Base-by-base conservation (phyloP, 2,888 invertebrate species). In the Ashinkailepas kermadecensis region DNA sequence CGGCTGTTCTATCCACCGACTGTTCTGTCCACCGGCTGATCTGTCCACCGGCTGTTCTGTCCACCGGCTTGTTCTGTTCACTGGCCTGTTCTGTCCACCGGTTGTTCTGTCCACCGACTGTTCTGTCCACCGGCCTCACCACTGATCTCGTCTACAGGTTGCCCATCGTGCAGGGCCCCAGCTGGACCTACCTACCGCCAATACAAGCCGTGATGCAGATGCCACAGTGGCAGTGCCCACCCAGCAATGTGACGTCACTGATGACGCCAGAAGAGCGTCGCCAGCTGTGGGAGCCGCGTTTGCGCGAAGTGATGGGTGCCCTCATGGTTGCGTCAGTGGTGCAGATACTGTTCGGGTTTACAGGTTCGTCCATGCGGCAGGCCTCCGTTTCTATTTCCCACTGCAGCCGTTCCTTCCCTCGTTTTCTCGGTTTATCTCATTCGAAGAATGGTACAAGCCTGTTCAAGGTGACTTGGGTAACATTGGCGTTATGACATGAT, bases 121-220 rank as follows among this genome's bases (percentile, higher is more conserved):
- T 64, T 21, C 8, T 8, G 21, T 21, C 62, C 18, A 18, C 18
- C 21, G 62, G 21, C 10, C 62, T 18, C 64, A 7, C 21, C n/a
- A 21, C 64, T 25, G 23, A 6, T 12, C 11, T 25, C 25, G 9
- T 1, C 25, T 25, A 10, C 67, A 78, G 74, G 11, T 54, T 78
- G 74, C 74, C 74, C 54, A 78, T 78, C 74, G 74, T 78, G 9
- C 74, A 78, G 21, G 74, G 74, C 11, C 74, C 74, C 21, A 78
- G 74, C 74, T 78, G 74, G 74, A 78, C 74, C 13, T 78, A 56
- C 74, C 54, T 78, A 9, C 18, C 74, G 39, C 74, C 74, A 12
- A 78, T 78, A 54, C 8, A 21, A 3, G 74, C 74, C 21, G 74
- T 78, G 18, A 78, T 78, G 74, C 54, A 39, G 39, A 54, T 78